Conservation (phyloP, 2,888 invertebrate species). For the Brenthis daphne region DNA sequence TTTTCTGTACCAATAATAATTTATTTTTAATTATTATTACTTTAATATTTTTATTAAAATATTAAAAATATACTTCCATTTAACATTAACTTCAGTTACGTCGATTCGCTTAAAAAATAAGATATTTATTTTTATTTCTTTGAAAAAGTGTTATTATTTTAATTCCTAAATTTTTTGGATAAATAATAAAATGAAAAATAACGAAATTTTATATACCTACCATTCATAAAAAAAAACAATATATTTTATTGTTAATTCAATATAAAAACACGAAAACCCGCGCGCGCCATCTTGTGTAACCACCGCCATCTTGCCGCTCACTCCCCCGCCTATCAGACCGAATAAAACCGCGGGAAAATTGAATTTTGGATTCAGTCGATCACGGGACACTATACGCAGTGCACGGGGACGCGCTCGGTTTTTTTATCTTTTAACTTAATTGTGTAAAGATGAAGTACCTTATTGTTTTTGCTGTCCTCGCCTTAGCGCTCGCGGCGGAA, state of each 20-base stretch:
- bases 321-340: slow-evolving; percentile 58
- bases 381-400: slow-evolving; percentile 60
- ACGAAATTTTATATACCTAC: no score
- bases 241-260: background rate
- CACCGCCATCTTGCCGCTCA: slow-evolving; percentile 55
- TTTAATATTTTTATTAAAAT: no score
- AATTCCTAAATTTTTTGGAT: no score
- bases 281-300: slow-evolving; percentile 10
- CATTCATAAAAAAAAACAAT: background rate
- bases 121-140: no score
- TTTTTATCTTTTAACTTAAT: slow-evolving; percentile 47
- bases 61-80: no score
- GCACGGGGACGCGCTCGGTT: slow-evolving; percentile 54
- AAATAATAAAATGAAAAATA: no score
- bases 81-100: no score
- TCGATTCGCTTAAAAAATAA: no score
- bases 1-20: no score
- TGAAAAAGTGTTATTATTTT: no score
- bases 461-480: slow-evolving; percentile 76
- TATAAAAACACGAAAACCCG: slow-evolving; percentile 14
- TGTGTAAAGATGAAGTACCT: slow-evolving; percentile 79
- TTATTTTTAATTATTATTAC: no score
- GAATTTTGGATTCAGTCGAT: slow-evolving; percentile 67
- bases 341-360: slow-evolving; percentile 69
- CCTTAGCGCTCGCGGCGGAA: slow-evolving; percentile 80